Percentiles rank a stretch among this genome's conserved stretches.
phyloP scores from a whole-genome alignment of 1,140 invertebrate species.

The Campodea augens region DNA sequence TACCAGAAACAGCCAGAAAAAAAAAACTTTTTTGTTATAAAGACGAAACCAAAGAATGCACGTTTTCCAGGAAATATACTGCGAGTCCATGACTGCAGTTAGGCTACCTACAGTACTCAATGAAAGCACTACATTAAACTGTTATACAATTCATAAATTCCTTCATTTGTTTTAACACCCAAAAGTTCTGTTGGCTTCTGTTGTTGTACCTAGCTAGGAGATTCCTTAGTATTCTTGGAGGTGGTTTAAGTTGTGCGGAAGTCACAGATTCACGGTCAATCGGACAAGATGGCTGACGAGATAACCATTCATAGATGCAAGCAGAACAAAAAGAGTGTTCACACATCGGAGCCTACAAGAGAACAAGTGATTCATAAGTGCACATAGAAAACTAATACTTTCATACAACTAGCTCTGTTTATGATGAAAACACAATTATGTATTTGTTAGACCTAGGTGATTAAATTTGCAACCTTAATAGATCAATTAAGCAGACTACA shows the following conservation, averaged over 20 bases:
- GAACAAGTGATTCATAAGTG: constrained; percentile 9
- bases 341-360: constrained; percentile 70
- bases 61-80: too few relatives aligned
- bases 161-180: neutral
- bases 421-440: neutral
- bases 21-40: too few relatives aligned
- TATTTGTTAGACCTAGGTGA: neutral
- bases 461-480: too few relatives aligned
- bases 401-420: neutral
- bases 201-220: constrained; percentile 48
- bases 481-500: too few relatives aligned
- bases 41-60: too few relatives aligned
- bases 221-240: constrained; percentile 80
- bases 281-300: constrained; percentile 77
- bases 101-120: neutral
- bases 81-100: too few relatives aligned
- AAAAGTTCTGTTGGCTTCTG: neutral
- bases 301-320: constrained; percentile 89
- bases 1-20: too few relatives aligned
- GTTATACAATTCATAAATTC: neutral
- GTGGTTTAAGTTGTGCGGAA: constrained; percentile 63
- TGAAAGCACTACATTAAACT: neutral
- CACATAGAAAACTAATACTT: constrained; percentile 6
- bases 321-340: constrained; percentile 88
- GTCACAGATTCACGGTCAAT: constrained; percentile 78